Conservation (phyloP, 2,797 vertebrate species). For the Malurus leucopterus region DNA sequence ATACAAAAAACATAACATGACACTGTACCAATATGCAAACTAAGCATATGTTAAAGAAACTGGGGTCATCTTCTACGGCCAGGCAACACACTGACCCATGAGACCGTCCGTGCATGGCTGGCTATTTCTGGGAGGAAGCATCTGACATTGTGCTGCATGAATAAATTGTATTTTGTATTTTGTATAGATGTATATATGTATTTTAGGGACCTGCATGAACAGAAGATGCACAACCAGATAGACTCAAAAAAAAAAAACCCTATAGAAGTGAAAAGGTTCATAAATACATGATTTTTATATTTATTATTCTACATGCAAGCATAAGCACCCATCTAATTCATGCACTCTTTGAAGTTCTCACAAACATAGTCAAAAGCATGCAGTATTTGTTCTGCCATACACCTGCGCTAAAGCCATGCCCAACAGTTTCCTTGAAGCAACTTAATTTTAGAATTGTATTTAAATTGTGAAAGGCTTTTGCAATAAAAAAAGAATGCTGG, state of each 20-base stretch:
- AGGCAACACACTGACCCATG: fast-evolving
- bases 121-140: not conserved
- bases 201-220: not conserved
- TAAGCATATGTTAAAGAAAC: not conserved
- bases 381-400: not conserved
- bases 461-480: not conserved
- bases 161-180: not conserved
- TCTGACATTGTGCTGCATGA: not conserved
- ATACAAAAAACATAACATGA: not conserved
- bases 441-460: not conserved
- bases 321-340: not conserved
- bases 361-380: not conserved
- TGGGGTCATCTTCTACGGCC: not conserved
- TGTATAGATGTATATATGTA: not conserved
- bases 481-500: not conserved
- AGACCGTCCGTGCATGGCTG: fast-evolving
- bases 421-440: not conserved
- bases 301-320: not conserved
- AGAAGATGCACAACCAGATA: not conserved
- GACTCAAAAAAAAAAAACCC: not conserved
- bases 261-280: not conserved
- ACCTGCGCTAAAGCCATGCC: not conserved
- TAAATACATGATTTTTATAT: not conserved
- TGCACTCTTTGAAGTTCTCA: not conserved
- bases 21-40: not conserved